A percentile compares a stretch with the other conserved stretches of the same genome.
Evolutionary conservation across 2,113 vertebrate species (phyloP).

Genomic region (Nothoprocta pentlandii): DNA sequence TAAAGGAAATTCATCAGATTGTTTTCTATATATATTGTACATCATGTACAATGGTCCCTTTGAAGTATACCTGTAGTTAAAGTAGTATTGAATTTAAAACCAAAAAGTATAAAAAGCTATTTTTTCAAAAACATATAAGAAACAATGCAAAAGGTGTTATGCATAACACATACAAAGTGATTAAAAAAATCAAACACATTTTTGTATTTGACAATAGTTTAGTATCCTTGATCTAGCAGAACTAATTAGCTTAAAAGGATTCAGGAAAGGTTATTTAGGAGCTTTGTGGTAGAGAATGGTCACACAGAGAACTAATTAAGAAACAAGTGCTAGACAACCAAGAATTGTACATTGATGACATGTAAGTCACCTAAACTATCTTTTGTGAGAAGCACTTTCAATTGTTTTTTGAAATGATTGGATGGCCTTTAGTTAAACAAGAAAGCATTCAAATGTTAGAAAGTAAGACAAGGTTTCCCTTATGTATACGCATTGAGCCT

Average conservation of each 20-base stretch:
- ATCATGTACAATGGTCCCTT: conserved; percentile 83
- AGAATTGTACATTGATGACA: conserved; percentile 71
- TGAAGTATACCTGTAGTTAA: conserved; percentile 88
- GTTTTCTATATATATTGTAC: conserved; percentile 73
- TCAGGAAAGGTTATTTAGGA: conserved; percentile 76
- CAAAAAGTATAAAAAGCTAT: conserved; percentile 89
- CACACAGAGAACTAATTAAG: conserved; percentile 76
- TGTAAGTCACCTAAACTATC: conserved; percentile 76
- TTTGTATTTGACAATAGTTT: conserved; percentile 76
- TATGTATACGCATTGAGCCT: conserved; percentile 99
- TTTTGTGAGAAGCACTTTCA: conserved; percentile 84
- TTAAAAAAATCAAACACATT: conserved; percentile 82
- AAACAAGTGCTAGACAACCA: conserved; percentile 81
- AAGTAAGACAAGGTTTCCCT: conserved; percentile 61
- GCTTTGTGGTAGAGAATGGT: conserved; percentile 79
- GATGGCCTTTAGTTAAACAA: conserved; percentile 82
- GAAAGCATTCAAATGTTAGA: conserved; percentile 77
- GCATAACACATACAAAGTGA: conserved; percentile 80
- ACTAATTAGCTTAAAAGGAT: conserved; percentile 73
- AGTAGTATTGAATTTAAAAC: conserved; percentile 85
- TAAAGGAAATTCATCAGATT: conserved; percentile 73
- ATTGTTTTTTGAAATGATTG: conserved; percentile 78
- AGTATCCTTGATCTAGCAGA: conserved; percentile 74
- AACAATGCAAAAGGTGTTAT: conserved; percentile 84
- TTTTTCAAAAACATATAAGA: conserved; percentile 84